Evolutionary conservation across 2,888 invertebrate species (phyloP).

Genomic region (Drosophila heteroneura): DNA sequence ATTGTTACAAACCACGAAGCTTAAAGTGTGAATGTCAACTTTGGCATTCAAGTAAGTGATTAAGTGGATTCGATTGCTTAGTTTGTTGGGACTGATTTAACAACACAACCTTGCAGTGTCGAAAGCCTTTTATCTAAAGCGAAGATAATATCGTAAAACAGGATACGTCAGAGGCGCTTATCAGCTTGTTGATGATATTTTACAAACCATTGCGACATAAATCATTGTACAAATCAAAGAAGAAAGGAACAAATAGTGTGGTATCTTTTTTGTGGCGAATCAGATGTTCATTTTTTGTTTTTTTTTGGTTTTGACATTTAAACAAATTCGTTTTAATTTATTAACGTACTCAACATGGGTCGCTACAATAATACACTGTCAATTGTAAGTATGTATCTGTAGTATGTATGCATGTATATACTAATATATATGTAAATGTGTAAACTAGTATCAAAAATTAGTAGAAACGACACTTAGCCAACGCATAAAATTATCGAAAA

Average conservation of each 20-base stretch:
- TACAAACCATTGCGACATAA: conserved; percentile 35
- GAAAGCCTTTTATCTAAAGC: conserved; percentile 8
- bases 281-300: conserved; percentile 26
- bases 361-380: conserved; percentile 73
- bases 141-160: conserved; percentile 36
- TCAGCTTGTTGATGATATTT: conserved; percentile 24
- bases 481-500: conserved; percentile 73
- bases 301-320: conserved; percentile 64
- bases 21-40: neutral
- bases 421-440: conserved; percentile 63
- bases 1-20: too few relatives aligned
- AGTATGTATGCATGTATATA: conserved; percentile 58
- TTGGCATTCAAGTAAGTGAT: conserved; percentile 24
- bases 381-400: conserved; percentile 47
- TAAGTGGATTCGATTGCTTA: conserved; percentile 13
- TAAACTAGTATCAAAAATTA: conserved; percentile 79
- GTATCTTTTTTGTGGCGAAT: conserved; percentile 13
- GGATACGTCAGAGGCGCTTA: conserved; percentile 41
- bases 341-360: conserved; percentile 77
- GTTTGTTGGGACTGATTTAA: conserved; percentile 3
- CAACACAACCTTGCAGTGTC: conserved; percentile 20
- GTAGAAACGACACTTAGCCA: conserved; percentile 76
- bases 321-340: conserved; percentile 79
- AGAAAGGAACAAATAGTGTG: conserved; percentile 25
- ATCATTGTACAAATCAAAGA: conserved; percentile 38